phyloP scores from a whole-genome alignment of 2,797 vertebrate species.

The Coluber constrictor region DNA sequence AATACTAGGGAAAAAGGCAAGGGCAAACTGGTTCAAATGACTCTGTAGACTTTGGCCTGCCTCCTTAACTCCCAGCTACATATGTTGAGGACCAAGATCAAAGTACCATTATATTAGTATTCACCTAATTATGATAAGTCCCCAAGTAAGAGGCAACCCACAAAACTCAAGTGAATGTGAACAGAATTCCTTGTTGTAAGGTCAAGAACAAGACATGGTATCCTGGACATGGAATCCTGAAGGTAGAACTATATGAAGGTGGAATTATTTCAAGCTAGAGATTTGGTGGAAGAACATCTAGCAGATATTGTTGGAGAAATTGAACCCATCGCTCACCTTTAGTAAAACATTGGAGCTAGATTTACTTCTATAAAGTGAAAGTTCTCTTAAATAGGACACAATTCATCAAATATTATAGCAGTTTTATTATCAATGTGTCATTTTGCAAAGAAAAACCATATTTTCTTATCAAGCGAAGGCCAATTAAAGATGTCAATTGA shows the following conservation, averaged over 20 bases:
- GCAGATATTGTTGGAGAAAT: neutral
- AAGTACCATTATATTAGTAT: neutral
- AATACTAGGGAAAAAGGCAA: neutral
- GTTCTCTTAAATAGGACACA: constrained; percentile 32
- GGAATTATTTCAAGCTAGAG: neutral
- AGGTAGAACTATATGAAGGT: neutral
- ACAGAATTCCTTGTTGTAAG: neutral
- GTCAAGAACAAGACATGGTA: constrained; percentile 1
- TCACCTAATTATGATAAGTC: neutral
- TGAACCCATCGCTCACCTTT: neutral
- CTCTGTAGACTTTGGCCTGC: neutral
- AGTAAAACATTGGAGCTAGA: constrained; percentile 14
- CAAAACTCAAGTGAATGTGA: neutral
- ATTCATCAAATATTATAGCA: constrained; percentile 51
- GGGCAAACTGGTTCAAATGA: neutral
- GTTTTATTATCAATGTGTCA: constrained; percentile 11
- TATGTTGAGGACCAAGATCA: neutral
- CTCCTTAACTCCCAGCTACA: neutral
- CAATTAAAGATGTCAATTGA: constrained; percentile 41
- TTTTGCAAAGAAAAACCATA: constrained; percentile 44
- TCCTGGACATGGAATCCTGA: neutral
- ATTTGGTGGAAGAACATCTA: neutral
- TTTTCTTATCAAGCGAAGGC: constrained; percentile 41
- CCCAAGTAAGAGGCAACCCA: neutral
- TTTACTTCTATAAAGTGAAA: constrained; percentile 36